Evolutionary conservation across 2,888 invertebrate species (phyloP).

Genomic region (Polymixis flavicincta): DNA sequence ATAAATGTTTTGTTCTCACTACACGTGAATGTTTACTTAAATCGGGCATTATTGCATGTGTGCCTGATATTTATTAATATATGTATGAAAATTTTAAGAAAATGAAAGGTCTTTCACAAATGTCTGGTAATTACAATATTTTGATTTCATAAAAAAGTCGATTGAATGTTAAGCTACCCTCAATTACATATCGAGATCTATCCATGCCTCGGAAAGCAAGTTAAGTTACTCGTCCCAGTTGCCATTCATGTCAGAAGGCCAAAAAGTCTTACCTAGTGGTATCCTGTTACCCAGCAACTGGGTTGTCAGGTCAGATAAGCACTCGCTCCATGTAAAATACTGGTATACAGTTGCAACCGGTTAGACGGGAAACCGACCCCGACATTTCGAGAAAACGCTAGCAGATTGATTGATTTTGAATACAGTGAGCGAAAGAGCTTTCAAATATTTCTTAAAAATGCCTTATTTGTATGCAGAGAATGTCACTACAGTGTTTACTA

Average conservation of each 20-base stretch:
- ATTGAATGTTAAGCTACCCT: too few relatives aligned
- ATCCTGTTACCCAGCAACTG: too few relatives aligned
- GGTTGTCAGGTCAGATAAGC: too few relatives aligned
- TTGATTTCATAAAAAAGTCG: background rate
- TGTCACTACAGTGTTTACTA: slow-evolving; percentile 45
- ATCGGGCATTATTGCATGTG: slow-evolving; percentile 46
- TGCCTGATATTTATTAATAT: slow-evolving; percentile 11
- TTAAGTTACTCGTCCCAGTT: too few relatives aligned
- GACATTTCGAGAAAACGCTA: too few relatives aligned
- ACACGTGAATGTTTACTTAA: slow-evolving; percentile 25
- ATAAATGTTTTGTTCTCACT: background rate
- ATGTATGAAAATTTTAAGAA: background rate
- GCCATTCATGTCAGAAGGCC: too few relatives aligned
- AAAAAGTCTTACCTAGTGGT: too few relatives aligned
- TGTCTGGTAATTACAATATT: background rate
- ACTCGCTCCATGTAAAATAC: too few relatives aligned
- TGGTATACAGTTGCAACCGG: too few relatives aligned
- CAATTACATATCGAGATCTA: too few relatives aligned
- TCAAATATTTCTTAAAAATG: slow-evolving; percentile 14
- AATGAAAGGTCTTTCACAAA: slow-evolving; percentile 31
- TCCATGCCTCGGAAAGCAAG: too few relatives aligned
- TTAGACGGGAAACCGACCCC: background rate
- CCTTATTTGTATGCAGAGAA: background rate
- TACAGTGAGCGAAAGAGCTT: slow-evolving; percentile 22
- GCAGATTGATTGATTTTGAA: too few relatives aligned